phyloP scores from a whole-genome alignment of 2,113 vertebrate genomes.

The Mohoua ochrocephala region DNA sequence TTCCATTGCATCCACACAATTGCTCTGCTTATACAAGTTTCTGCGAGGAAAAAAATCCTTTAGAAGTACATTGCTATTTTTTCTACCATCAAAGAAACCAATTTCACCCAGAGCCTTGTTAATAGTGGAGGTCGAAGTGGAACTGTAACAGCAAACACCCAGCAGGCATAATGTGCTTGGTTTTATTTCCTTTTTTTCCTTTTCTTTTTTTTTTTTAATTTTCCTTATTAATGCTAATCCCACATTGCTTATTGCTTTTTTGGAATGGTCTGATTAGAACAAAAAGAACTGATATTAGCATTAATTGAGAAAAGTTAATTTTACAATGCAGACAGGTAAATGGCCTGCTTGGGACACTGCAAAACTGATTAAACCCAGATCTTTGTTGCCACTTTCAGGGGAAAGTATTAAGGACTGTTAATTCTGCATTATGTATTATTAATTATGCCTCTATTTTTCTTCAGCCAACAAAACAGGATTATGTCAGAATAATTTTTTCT shows the following conservation, averaged over 20 bases:
- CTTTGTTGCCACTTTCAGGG: background rate
- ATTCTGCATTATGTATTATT: background rate
- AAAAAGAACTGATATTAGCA: background rate
- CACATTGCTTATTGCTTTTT: background rate
- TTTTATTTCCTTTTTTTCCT: fast-evolving
- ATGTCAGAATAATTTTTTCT: background rate
- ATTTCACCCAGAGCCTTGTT: constrained; percentile 27
- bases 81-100: constrained; percentile 1
- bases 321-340: background rate
- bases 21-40: background rate
- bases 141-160: background rate
- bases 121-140: background rate
- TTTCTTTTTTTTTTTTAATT: background rate
- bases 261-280: background rate
- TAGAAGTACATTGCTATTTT: background rate
- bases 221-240: background rate
- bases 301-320: constrained; percentile 28
- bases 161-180: background rate
- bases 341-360: background rate
- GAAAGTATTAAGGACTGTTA: background rate
- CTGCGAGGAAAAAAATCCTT: background rate
- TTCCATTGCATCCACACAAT: background rate
- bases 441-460: constrained; percentile 10
- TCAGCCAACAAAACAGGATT: background rate
- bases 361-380: background rate